Percentiles rank a stretch among this genome's conserved stretches.
These are phyloP conservation scores for Mustelus asterias DNA, from an alignment of 2,113 vertebrate species.

Conservation along the genomic window DNA sequence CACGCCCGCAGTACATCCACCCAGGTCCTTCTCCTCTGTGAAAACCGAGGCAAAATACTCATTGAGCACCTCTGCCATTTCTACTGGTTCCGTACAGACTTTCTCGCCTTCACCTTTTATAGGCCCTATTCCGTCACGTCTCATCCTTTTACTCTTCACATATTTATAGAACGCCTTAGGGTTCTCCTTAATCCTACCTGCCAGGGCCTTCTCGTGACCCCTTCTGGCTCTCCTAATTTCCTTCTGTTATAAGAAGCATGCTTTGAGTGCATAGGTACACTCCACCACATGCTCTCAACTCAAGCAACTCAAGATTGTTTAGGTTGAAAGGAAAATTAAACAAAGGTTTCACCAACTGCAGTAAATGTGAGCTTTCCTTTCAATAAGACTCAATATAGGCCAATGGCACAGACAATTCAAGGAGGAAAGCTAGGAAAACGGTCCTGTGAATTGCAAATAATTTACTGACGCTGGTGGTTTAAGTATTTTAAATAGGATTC, in stretches of 20 bases:
- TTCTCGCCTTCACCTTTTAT: no score
- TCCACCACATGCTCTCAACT: not conserved
- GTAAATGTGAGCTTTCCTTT: not conserved
- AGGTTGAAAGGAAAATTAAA: not conserved
- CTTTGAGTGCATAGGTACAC: not conserved
- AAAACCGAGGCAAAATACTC: no score
- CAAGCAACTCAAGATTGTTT: not conserved
- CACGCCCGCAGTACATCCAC: no score
- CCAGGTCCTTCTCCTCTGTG: no score
- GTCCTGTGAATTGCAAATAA: slow-evolving; percentile 8
- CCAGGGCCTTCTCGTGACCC: no score
- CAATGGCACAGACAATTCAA: not conserved
- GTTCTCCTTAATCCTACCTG: no score
- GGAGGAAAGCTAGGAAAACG: not conserved
- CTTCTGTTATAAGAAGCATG: not conserved
- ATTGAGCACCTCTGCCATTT: no score
- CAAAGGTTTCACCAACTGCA: not conserved
- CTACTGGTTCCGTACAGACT: no score
- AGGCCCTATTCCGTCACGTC: no score
- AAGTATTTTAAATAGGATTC: not conserved
- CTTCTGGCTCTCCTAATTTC: no score
- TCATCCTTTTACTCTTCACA: no score
- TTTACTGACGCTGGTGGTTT: slow-evolving; percentile 13
- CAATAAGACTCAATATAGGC: not conserved
- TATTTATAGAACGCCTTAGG: no score